Evolutionary conservation across 1,140 invertebrate species (phyloP).

Genomic region (Drosophila sproati): DNA sequence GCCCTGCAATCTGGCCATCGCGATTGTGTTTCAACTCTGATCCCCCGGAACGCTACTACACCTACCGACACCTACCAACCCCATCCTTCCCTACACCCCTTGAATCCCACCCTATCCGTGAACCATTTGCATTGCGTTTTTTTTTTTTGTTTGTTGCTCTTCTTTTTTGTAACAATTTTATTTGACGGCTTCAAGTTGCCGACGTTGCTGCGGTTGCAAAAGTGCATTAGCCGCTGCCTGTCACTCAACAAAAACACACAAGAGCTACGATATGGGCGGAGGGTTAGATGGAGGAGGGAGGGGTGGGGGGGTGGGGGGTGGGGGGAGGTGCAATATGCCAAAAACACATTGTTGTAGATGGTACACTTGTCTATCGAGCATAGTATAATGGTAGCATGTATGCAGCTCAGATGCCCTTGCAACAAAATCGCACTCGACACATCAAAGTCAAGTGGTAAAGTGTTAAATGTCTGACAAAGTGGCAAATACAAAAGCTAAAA

Average conservation of each 20-base stretch:
- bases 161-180: constrained; percentile 72
- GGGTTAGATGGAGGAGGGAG: no score
- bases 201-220: constrained; percentile 80
- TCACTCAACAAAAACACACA: constrained; percentile 50
- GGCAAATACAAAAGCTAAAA: not conserved
- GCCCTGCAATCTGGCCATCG: constrained; percentile 59
- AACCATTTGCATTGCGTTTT: constrained; percentile 32
- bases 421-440: not conserved
- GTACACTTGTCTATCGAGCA: not conserved
- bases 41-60: not conserved
- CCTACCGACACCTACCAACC: not conserved
- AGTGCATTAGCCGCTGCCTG: constrained; percentile 79
- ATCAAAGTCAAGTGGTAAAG: not conserved
- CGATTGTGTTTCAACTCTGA: constrained; percentile 68
- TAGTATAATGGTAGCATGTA: not conserved
- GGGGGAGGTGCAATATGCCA: not conserved
- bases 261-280: not conserved
- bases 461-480: not conserved
- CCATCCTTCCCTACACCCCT: not conserved
- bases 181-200: constrained; percentile 81
- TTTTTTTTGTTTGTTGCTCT: not conserved
- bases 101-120: no score
- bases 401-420: no score
- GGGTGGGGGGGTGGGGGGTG: not conserved
- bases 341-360: constrained; percentile 1